Evolutionary conservation across 2,113 vertebrate species (phyloP), one percentile per base, ranked within the genome.

Genomic region (Diadophis punctatus): DNA sequence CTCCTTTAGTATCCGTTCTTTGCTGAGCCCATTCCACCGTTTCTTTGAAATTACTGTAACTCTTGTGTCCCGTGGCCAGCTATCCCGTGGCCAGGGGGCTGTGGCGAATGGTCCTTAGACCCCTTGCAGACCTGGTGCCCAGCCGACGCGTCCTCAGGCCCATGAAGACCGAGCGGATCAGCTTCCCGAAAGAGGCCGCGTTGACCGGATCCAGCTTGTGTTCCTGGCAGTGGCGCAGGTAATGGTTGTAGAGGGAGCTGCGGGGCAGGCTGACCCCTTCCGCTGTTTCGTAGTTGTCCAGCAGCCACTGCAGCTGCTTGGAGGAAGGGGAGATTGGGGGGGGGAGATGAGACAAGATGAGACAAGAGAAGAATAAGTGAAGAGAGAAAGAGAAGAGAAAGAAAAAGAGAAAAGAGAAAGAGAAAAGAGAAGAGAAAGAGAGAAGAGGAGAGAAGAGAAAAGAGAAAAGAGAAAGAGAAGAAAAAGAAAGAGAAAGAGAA

Each of bases 161-260:
- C 99, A 99, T 99, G 97, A 99, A 99, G 86, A 99, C 99, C 0
- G 99, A 99, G 52, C 99, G 99, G 96, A 99, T 99, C 84, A 99
- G 98, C 55, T 99, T 99, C 43, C 99, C 99, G 0, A 99, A 99
- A 94, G 99, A 99, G 1, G 99, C 99, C 0, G 99, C 99, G 0
- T 99, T 99, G 94, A 99, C 99, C 0, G 99, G 99, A 93, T 99
- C 99, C 96, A 99, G 98, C 91, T 99, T 99, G 97, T 99, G 99
- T 91, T 99, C 99, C 96, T 99, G 99, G 96, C 99, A 99, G 98
- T 99, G 99, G 49, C 99, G 95, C 63, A 99, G 96, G 97, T 99
- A 99, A 94, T 99, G 99, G 98, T 98, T 99, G 96, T 99, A 99
- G 3, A 99, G 98, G 1, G 99, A 99, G 96, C 99, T 99, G 18